Conservation (phyloP, 2,113 vertebrate genomes). For the Helogale parvula region DNA sequence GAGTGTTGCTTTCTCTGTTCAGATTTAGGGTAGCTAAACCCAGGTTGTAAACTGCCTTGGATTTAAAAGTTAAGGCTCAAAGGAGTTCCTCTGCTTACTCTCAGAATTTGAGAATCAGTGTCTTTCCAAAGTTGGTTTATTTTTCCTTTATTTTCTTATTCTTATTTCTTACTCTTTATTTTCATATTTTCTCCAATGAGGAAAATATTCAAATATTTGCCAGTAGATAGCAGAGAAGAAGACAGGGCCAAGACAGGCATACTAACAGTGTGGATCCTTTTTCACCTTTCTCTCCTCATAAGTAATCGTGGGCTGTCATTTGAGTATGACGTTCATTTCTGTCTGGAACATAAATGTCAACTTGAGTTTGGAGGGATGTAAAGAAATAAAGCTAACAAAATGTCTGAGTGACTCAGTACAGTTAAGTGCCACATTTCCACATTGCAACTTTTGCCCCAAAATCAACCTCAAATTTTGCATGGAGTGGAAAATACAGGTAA, state of each 20-base stretch:
- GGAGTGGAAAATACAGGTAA: neutral
- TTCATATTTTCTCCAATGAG: neutral
- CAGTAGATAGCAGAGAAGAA: neutral
- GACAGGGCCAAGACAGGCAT: neutral
- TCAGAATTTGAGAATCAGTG: neutral
- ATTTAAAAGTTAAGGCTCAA: neutral
- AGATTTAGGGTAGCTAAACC: neutral
- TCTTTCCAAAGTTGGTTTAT: neutral
- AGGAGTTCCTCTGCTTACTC: neutral
- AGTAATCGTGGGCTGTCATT: neutral
- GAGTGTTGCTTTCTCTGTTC: neutral
- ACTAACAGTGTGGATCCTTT: neutral
- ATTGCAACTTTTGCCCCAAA: neutral
- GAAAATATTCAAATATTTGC: neutral
- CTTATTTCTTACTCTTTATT: neutral
- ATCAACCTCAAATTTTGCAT: neutral
- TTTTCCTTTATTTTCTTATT: neutral
- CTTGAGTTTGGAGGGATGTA: neutral
- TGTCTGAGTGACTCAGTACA: neutral
- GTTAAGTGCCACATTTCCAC: neutral
- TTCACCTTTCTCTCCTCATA: neutral
- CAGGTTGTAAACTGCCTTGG: neutral
- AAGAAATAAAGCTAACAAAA: slow-evolving; percentile 8
- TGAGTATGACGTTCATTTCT: neutral
- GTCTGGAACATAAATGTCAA: neutral